Percentiles rank a stretch among this genome's conserved stretches.
phyloP scores from a whole-genome alignment of 2,113 vertebrate genomes.

The Pantherophis guttatus region DNA sequence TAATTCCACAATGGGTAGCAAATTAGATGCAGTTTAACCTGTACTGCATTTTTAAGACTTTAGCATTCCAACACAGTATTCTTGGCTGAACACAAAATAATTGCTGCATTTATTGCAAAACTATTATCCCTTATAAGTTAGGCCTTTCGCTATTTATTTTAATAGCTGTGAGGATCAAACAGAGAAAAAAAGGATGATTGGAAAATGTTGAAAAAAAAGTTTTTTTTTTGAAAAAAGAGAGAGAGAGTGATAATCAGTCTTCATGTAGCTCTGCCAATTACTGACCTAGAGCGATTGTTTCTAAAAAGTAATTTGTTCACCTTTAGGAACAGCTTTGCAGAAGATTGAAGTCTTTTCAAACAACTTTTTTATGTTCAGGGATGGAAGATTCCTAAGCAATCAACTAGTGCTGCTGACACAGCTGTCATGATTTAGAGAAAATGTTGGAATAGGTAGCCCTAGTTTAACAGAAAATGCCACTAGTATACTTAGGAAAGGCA shows the following conservation, averaged over 20 bases:
- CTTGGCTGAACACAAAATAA: not conserved
- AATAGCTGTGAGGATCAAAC: not conserved
- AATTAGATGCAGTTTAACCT: not conserved
- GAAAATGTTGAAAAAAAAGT: not conserved
- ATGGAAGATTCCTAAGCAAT: not conserved
- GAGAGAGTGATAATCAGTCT: slow-evolving; percentile 12
- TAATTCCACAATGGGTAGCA: not conserved
- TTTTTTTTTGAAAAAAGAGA: not conserved
- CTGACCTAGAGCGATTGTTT: not conserved
- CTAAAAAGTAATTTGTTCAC: slow-evolving; percentile 5
- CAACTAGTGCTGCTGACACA: not conserved
- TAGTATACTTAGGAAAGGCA: not conserved
- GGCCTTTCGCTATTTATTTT: not conserved
- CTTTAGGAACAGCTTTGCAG: slow-evolving; percentile 17
- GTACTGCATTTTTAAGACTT: not conserved
- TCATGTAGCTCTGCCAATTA: slow-evolving; percentile 6
- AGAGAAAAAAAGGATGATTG: not conserved
- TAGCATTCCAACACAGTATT: not conserved
- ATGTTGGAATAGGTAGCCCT: not conserved
- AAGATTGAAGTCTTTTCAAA: slow-evolving; percentile 19
- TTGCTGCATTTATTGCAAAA: not conserved
- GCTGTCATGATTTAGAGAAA: not conserved
- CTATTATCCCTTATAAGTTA: not conserved
- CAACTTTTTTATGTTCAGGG: not conserved
- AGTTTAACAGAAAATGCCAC: not conserved